A percentile compares a stretch with the other conserved stretches of the same genome.
These are phyloP conservation scores for Ophioninae sp. DNA, from an alignment of 2,888 invertebrate genomes.

Conservation along the genomic window DNA sequence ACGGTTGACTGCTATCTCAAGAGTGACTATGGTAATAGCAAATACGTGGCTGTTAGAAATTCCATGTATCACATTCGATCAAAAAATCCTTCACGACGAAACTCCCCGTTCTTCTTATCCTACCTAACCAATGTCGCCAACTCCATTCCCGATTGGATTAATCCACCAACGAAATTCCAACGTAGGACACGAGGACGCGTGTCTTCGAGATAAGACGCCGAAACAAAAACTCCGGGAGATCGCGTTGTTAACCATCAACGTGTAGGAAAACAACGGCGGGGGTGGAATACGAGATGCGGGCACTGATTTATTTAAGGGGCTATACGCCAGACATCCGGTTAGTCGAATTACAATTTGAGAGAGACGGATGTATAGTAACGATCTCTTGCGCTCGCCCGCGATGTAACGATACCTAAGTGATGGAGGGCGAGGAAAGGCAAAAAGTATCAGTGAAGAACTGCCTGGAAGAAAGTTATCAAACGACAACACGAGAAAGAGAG, in stretches of 20 bases:
- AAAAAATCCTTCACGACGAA: slow-evolving; percentile 59
- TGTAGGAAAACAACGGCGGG: slow-evolving; percentile 57
- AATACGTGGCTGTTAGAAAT: slow-evolving; percentile 43
- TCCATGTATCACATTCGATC: slow-evolving; percentile 45
- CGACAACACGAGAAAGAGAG: slow-evolving; percentile 47
- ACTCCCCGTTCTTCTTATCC: slow-evolving; percentile 41
- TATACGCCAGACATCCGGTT: slow-evolving; percentile 80
- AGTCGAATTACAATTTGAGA: slow-evolving; percentile 77
- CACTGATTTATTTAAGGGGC: slow-evolving; percentile 79
- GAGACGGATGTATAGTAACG: slow-evolving; percentile 54
- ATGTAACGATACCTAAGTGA: slow-evolving; percentile 62
- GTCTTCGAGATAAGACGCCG: slow-evolving; percentile 18
- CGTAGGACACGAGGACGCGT: slow-evolving; percentile 33
- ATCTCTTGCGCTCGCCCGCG: slow-evolving; percentile 49
- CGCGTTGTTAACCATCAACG: slow-evolving; percentile 44
- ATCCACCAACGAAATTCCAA: slow-evolving; percentile 48
- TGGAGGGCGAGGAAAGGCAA: slow-evolving; percentile 42
- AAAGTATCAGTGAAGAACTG: slow-evolving; percentile 17
- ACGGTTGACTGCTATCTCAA: neutral
- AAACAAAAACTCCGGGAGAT: slow-evolving; percentile 41
- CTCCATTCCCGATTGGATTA: slow-evolving; percentile 40
- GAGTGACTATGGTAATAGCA: slow-evolving; percentile 18
- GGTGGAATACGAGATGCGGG: slow-evolving; percentile 79
- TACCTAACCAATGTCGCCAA: slow-evolving; percentile 23
- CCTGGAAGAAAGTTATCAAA: slow-evolving; percentile 43